Base-by-base conservation (phyloP, 2,797 vertebrate genomes). In the Dromococcyx pavoninus region DNA sequence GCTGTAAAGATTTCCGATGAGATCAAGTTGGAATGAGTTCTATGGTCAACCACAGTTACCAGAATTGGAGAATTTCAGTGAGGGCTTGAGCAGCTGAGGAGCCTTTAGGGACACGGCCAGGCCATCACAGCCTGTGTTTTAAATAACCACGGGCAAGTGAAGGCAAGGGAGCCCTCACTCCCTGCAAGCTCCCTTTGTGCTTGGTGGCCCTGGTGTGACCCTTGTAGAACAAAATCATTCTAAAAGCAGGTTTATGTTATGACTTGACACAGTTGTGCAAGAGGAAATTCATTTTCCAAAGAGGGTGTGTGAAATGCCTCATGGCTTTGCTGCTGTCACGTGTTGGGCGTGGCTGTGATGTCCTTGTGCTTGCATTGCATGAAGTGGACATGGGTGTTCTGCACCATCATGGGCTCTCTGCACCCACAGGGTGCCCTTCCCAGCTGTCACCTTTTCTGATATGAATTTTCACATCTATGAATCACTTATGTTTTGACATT, bases 1-100 rank as follows among this genome's bases (percentile, higher is more conserved):
- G 78, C 81, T 94, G 75, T 32, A 84, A 92, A 83, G 92, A 66
- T 94, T 95, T 88, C 86, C 75, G 1, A 3, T 78, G 72, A 75
- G 84, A 65, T 86, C 84, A 86, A 67, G 78, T 66, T 91, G 87
- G 85, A 54, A 80, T 25, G 69, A 87, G 66, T 72, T 30, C 10
- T 39, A 51, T 39, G 85, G 69, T 69, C 93, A 92, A 16, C 61
- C 60, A 35, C 17, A 13, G 35, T 48, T 35, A 74, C 67, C 75
- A 76, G 74, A 50, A 39, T 2, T 65, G 41, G 28, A 13, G 66
- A 46, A n/a, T 74, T 66, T 53, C 72, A 61, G 58, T n/a, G n/a
- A 12, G 1, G 2, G 41, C 58, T 79, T 30, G n/a, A 66, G 76
- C 51, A 70, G 17, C 25, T 14, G 43, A 72, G 43, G 57, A 82